Percentiles rank a stretch among this genome's conserved stretches.
Conservation (phyloP, 2,888 invertebrate genomes). For the Orchesella flavescens region DNA sequence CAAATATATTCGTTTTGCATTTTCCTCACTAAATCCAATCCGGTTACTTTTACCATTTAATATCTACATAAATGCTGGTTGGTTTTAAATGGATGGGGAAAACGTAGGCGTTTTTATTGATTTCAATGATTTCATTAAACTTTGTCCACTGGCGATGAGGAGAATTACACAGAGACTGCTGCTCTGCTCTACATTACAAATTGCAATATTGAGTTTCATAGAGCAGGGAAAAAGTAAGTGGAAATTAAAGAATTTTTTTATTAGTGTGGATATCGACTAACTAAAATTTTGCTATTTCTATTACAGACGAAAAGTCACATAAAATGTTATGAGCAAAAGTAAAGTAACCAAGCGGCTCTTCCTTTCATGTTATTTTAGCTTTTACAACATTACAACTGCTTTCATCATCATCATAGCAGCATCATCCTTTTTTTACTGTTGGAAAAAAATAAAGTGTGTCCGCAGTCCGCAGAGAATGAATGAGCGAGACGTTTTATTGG, state of each 20-base stretch:
- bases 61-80: too few species aligned
- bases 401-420: too few species aligned
- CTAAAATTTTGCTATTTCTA: slow-evolving; percentile 6
- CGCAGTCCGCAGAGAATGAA: not conserved
- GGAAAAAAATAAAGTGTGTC: too few species aligned
- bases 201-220: too few species aligned
- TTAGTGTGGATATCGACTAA: not conserved
- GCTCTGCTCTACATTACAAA: too few species aligned
- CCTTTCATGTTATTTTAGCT: not conserved
- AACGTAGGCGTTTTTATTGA: not conserved
- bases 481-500: not conserved
- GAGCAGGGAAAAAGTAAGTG: too few species aligned
- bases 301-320: not conserved
- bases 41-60: too few species aligned
- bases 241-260: not conserved
- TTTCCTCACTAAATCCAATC: too few species aligned
- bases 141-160: not conserved
- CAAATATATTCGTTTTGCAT: too few species aligned
- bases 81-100: too few species aligned
- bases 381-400: not conserved
- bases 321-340: slow-evolving; percentile 12
- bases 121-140: slow-evolving; percentile 35
- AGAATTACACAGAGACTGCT: too few species aligned
- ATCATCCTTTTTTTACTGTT: too few species aligned
- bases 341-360: not conserved